Evolutionary conservation across 2,888 invertebrate genomes (phyloP), one percentile per base, ranked within the genome.

Genomic region (Limnephilus rhombicus): DNA sequence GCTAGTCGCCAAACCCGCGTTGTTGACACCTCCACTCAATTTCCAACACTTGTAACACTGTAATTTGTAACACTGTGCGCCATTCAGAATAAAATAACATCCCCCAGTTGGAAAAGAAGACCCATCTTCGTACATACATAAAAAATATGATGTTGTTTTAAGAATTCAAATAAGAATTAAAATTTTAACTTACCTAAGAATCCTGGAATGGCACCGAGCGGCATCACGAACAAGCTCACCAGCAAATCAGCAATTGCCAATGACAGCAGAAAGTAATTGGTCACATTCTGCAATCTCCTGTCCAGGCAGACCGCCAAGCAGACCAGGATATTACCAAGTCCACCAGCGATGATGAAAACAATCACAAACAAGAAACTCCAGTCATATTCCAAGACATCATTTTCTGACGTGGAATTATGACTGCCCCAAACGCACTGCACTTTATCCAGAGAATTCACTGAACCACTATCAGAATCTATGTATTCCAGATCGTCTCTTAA

Each of bases 211-310:
- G 99, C 99, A 93, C 98, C 98, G 95, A 99, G 97, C 5, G 99
- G 99, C 99, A 99, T 99, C 92, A 99, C 99, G 94, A 99, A 98
- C 93, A 99, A 96, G 94, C 98, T 99, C 94, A 99, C 99, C 93
- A 99, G 96, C 92, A 99, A 96, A 96, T 99, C 99, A 90, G 99
- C 99, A 91, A 99, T 98, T 85, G 99, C 99, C 95, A 99, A 95
- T 37, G 99, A 99, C 94, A 99, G 96, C 93, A 99, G 96, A 95
- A 99, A 99, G 96, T 99, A 99, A 96, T 99, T 99, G 94, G 99
- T 99, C 94, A 99, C 98, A 95, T 99, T 99, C 95, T 99, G 99
- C 93, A 99, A 96, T 94, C 98, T 97, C 93, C 98, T 97, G 96
- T 99, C 99, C 94, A 98, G 96, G 93, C 98, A 98, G 94, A 99